Evolutionary conservation across 2,888 invertebrate genomes (phyloP).

Genomic region (Tachina lurida): DNA sequence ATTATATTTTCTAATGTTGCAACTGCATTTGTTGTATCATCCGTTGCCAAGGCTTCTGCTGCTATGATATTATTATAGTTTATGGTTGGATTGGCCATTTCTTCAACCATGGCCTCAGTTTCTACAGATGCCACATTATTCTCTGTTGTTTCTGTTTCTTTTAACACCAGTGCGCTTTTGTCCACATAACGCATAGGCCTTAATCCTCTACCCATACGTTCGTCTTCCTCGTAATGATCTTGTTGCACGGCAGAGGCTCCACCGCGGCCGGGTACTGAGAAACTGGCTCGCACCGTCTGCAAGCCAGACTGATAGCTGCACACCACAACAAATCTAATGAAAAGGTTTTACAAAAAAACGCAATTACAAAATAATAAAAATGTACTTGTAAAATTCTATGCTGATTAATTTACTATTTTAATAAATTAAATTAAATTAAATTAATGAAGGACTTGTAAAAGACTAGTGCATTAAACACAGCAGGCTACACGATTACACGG

Average conservation of each 20-base stretch:
- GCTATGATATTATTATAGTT: conserved; percentile 40
- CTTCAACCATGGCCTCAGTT: conserved; percentile 68
- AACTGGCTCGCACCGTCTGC: conserved; percentile 91
- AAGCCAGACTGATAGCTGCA: conserved; percentile 93
- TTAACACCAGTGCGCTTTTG: conserved; percentile 80
- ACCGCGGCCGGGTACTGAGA: conserved; percentile 87
- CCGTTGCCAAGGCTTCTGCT: conserved; percentile 18
- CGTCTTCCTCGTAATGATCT: conserved; percentile 79
- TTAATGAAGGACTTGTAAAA: too few relatives aligned
- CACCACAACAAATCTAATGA: conserved; percentile 88
- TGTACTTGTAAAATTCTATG: too few relatives aligned
- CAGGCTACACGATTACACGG: too few relatives aligned
- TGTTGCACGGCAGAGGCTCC: conserved; percentile 81
- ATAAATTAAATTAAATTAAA: too few relatives aligned
- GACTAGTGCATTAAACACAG: too few relatives aligned
- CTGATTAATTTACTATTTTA: too few relatives aligned
- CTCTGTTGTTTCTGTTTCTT: conserved; percentile 73
- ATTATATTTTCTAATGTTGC: conserved; percentile 75
- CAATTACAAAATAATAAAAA: background rate
- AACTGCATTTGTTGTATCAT: conserved; percentile 71
- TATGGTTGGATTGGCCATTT: conserved; percentile 67
- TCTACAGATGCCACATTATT: conserved; percentile 60
- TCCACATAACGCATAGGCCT: conserved; percentile 81
- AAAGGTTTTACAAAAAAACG: background rate
- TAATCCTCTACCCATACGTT: conserved; percentile 79